phyloP scores from a whole-genome alignment of 2,113 vertebrate genomes.

The Ageneiosus marmoratus region DNA sequence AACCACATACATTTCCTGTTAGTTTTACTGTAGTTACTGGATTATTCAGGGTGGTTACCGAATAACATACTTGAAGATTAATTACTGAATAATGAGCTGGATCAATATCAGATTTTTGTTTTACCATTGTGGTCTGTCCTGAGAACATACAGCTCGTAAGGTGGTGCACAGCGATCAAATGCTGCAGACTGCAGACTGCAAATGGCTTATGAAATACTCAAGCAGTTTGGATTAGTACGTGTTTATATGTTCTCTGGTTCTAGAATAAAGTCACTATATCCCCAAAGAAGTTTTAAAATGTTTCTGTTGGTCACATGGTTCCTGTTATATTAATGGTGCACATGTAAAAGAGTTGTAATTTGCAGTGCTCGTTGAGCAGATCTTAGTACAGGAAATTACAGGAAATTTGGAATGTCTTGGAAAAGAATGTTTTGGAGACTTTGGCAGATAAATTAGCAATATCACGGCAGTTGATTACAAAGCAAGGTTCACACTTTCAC shows the following conservation, averaged over 20 bases:
- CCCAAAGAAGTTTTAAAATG: neutral
- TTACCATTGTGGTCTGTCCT: too few species aligned
- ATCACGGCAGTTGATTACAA: neutral
- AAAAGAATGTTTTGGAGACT: neutral
- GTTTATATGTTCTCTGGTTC: neutral
- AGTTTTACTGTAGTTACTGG: neutral
- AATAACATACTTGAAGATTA: neutral
- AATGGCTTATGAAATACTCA: neutral
- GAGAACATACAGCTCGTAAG: neutral
- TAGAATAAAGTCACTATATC: neutral
- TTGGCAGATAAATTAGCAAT: neutral
- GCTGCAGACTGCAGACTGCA: neutral
- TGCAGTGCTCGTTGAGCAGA: neutral
- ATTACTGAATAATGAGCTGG: neutral
- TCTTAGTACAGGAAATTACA: neutral
- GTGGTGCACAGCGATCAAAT: neutral
- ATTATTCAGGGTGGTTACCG: slow-evolving; percentile 9
- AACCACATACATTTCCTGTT: slow-evolving; percentile 5
- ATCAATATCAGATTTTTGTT: neutral
- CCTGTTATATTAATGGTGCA: neutral
- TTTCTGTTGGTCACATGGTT: neutral
- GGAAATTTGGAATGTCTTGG: neutral
- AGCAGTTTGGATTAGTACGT: slow-evolving; percentile 4
- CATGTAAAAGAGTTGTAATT: neutral
- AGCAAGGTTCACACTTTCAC: neutral